Evolutionary conservation across 2,797 vertebrate species (phyloP).

Genomic region (Toxotes lorentzi): DNA sequence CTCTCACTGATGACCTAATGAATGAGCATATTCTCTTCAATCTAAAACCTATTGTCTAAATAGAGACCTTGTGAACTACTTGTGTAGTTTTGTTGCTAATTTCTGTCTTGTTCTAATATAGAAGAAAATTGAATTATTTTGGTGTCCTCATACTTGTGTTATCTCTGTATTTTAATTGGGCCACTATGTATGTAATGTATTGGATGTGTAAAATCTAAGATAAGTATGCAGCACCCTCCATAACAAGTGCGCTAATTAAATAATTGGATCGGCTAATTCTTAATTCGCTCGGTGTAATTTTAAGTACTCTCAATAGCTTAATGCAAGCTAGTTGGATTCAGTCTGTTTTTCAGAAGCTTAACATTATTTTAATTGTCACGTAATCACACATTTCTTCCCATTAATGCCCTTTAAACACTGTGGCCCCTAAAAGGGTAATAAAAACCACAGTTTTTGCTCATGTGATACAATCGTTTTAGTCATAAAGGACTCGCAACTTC

Average conservation of each 20-base stretch:
- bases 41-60: background rate
- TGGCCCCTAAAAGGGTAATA: conserved; percentile 55
- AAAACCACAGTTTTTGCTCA: conserved; percentile 54
- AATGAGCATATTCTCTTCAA: background rate
- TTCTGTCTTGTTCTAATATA: conserved; percentile 16
- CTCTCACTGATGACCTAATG: conserved; percentile 12
- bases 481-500: conserved; percentile 51
- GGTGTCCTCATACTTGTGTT: conserved; percentile 2
- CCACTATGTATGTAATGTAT: conserved; percentile 32
- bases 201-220: conserved; percentile 46
- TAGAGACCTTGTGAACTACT: background rate
- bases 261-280: conserved; percentile 63
- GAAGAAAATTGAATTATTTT: conserved; percentile 16
- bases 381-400: conserved; percentile 58
- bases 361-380: conserved; percentile 67
- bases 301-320: conserved; percentile 62
- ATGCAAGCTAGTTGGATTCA: conserved; percentile 67
- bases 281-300: conserved; percentile 64
- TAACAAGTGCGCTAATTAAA: conserved; percentile 58
- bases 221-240: conserved; percentile 37
- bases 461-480: conserved; percentile 57
- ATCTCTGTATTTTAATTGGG: conserved; percentile 46
- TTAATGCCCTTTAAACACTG: conserved; percentile 61
- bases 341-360: conserved; percentile 63
- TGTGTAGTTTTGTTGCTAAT: background rate